These are phyloP conservation scores for Brachionus angularis DNA, from an alignment of 1,140 invertebrate species.

Conservation along the genomic window DNA sequence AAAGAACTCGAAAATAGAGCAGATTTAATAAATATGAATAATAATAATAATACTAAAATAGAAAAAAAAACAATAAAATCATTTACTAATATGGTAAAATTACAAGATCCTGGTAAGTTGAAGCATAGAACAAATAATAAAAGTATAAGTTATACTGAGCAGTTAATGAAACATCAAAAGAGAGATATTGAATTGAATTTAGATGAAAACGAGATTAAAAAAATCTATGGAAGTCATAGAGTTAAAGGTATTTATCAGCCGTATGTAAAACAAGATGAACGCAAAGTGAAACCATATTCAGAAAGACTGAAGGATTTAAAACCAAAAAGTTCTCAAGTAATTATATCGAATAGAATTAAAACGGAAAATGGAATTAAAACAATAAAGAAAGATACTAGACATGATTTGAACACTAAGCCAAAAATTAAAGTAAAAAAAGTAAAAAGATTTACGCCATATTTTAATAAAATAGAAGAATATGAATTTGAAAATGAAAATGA, in stretches of 20 bases:
- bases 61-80: background rate
- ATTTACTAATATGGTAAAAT: background rate
- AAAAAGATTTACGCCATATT: too few species aligned
- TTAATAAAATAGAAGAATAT: too few species aligned
- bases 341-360: too few species aligned
- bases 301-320: background rate
- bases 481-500: too few species aligned
- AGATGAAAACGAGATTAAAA: constrained; percentile 3
- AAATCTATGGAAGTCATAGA: constrained; percentile 27
- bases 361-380: too few species aligned
- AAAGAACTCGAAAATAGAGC: constrained; percentile 36
- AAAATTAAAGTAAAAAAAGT: too few species aligned
- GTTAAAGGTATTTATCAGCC: background rate
- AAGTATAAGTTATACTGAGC: constrained; percentile 10
- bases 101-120: constrained; percentile 30
- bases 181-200: background rate
- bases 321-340: background rate
- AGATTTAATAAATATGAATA: background rate
- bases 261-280: background rate
- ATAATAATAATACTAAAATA: background rate
- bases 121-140: background rate
- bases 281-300: background rate
- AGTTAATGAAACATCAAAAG: constrained; percentile 25
- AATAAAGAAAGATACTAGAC: too few species aligned
- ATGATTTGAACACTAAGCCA: too few species aligned